Percentiles rank a stretch among this genome's conserved stretches.
Conservation (phyloP, 1,140 invertebrate genomes). For the Pachyrhynchus sulphureomaculatus region DNA sequence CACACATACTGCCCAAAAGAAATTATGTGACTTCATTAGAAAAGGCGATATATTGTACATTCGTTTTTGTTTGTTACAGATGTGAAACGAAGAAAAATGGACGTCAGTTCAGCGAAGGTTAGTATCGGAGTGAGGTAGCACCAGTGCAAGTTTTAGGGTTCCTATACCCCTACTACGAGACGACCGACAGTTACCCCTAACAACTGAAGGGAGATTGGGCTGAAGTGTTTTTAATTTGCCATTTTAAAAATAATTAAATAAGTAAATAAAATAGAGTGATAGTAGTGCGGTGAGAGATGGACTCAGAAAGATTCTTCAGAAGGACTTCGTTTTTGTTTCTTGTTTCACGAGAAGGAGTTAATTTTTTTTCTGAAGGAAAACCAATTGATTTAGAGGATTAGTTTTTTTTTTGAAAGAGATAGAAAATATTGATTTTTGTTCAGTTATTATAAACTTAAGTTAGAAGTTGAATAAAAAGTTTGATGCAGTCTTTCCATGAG, state of each 20-base stretch:
- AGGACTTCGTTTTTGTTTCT: too few species aligned
- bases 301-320: neutral
- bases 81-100: constrained; percentile 78
- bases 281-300: neutral
- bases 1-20: too few species aligned
- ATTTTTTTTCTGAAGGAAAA: too few species aligned
- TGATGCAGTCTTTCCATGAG: too few species aligned
- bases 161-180: constrained; percentile 3
- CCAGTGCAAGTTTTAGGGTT: constrained; percentile 46
- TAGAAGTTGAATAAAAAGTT: too few species aligned
- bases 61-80: constrained; percentile 53
- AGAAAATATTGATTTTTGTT: too few species aligned
- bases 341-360: too few species aligned
- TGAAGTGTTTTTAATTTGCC: constrained; percentile 33
- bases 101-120: constrained; percentile 73
- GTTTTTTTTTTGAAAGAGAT: too few species aligned
- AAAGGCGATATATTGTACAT: too few species aligned
- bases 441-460: too few species aligned
- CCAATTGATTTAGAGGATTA: too few species aligned
- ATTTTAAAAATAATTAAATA: constrained; percentile 2
- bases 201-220: constrained; percentile 50
- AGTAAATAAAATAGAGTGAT: neutral
- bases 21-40: too few species aligned
- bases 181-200: neutral
- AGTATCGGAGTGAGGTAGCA: constrained; percentile 63